A percentile compares a stretch with the other conserved stretches of the same genome.
Evolutionary conservation across 2,113 vertebrate species (phyloP).

Genomic region (Tringa solitaria): DNA sequence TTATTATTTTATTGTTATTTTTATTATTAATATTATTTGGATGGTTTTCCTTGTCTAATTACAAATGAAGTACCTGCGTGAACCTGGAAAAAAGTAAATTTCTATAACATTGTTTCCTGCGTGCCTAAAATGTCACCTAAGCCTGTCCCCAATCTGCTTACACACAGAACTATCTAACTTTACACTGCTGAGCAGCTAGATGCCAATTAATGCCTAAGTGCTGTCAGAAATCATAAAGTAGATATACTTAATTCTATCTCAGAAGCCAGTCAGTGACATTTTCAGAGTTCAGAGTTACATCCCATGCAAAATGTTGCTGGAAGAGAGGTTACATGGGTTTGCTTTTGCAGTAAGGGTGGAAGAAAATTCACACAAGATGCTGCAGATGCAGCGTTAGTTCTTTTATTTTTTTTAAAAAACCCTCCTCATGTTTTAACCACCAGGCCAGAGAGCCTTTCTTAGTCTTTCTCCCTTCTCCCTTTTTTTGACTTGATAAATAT

Average conservation of each 20-base stretch:
- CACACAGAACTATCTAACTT: background rate
- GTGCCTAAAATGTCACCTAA: background rate
- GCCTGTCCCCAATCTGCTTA: background rate
- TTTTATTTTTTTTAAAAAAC: background rate
- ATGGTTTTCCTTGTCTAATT: background rate
- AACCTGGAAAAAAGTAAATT: background rate
- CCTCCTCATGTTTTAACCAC: background rate
- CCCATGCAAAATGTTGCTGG: background rate
- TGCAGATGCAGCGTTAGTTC: background rate
- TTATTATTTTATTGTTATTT: too few species aligned
- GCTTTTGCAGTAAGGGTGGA: background rate
- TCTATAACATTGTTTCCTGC: background rate
- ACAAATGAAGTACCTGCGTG: background rate
- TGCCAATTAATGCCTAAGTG: slow-evolving; percentile 32
- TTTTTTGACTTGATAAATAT: slow-evolving; percentile 1
- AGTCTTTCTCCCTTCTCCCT: background rate
- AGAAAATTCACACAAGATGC: background rate
- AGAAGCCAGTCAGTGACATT: slow-evolving; percentile 18
- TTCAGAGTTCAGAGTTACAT: slow-evolving; percentile 15
- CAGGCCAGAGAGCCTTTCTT: background rate
- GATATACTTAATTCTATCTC: background rate
- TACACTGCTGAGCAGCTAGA: background rate
- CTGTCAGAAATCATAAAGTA: slow-evolving; percentile 38
- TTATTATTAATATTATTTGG: too few species aligned
- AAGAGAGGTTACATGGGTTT: background rate